phyloP scores from a whole-genome alignment of 2,113 vertebrate genomes.

The Morone saxatilis region DNA sequence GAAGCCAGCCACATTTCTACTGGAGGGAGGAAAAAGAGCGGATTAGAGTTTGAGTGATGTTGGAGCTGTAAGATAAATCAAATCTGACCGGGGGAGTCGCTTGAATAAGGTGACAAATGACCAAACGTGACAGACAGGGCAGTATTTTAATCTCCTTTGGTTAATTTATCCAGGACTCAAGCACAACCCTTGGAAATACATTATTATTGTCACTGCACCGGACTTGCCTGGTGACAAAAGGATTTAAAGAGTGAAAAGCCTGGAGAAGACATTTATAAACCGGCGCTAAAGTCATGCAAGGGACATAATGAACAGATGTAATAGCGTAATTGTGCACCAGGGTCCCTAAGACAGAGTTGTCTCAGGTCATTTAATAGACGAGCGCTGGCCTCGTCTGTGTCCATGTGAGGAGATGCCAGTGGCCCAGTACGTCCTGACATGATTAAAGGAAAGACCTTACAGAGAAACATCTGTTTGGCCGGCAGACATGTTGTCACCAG shows the following conservation, averaged over 20 bases:
- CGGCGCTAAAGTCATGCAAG: slow-evolving; percentile 9
- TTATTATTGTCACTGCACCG: slow-evolving; percentile 32
- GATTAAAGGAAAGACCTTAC: slow-evolving; percentile 67
- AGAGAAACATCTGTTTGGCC: slow-evolving; percentile 77
- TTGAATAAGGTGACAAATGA: slow-evolving; percentile 73
- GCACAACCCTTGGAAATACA: slow-evolving; percentile 35
- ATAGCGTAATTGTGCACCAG: slow-evolving; percentile 42
- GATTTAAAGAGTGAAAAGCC: slow-evolving; percentile 26
- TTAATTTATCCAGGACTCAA: slow-evolving; percentile 59
- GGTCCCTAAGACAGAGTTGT: slow-evolving; percentile 48
- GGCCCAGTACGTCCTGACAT: slow-evolving; percentile 59
- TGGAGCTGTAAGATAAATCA: slow-evolving; percentile 71
- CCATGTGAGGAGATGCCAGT: slow-evolving; percentile 53
- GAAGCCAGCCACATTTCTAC: slow-evolving; percentile 58
- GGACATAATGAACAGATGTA: slow-evolving; percentile 51
- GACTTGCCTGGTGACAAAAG: slow-evolving; percentile 21
- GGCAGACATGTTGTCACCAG: slow-evolving; percentile 64
- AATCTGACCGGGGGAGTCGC: slow-evolving; percentile 64
- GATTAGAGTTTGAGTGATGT: slow-evolving; percentile 76
- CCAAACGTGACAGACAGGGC: slow-evolving; percentile 51
- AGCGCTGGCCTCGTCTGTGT: slow-evolving; percentile 45
- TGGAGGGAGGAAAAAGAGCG: slow-evolving; percentile 33
- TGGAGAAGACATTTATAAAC: slow-evolving; percentile 21
- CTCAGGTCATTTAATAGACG: slow-evolving; percentile 60
- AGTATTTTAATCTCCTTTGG: slow-evolving; percentile 70